Base-by-base conservation (phyloP, 2,888 invertebrate species). In the Macrophya alboannulata region DNA sequence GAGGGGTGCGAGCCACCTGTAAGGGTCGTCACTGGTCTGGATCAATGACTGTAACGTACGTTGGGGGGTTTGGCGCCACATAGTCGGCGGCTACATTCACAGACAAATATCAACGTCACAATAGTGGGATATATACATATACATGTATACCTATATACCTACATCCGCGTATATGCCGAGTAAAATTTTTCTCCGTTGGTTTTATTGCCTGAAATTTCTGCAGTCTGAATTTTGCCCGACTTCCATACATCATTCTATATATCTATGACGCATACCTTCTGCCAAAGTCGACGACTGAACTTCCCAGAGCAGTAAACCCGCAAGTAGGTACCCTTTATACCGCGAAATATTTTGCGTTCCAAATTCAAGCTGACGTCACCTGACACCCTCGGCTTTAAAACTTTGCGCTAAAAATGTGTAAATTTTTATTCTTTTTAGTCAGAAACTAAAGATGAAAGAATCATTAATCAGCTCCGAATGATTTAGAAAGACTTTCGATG, bases 151-250 rank as follows among this genome's bases (percentile, higher is more conserved):
- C 3, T 81, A 59, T n/a, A 77, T 10, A n/a, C n/a, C 17, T 9
- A 9, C 15, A 15, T 81, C 51, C 71, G 40, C 48, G n/a, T 68
- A 76, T 40, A 40, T 62, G 55, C 62, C 40, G 21, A 43, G 76
- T 59, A 72, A 82, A 77, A 68, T 68, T 37, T 45, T 86, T 86
- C 88, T 88, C 88, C 31, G 31, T 1, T 88, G 86, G 87, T 89
- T 88, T 87, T 88, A 86, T 85, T 86, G 59, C 65, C 82, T 84
- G 40, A 59, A 84, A 55, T 21, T 79, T 72, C 48, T 65, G 40
- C 59, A 43, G 88, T 89, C 87, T 86, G 86, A 85, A 89, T 89
- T 89, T 88, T 81, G 43, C 55, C 65, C 81, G 43, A 65, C 37
- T 81, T 62, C 81, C 81, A 81, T 81, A 45, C 81, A 81, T 81